Evolutionary conservation across 2,797 vertebrate species (phyloP).

Genomic region (Sebastes steindachneri): DNA sequence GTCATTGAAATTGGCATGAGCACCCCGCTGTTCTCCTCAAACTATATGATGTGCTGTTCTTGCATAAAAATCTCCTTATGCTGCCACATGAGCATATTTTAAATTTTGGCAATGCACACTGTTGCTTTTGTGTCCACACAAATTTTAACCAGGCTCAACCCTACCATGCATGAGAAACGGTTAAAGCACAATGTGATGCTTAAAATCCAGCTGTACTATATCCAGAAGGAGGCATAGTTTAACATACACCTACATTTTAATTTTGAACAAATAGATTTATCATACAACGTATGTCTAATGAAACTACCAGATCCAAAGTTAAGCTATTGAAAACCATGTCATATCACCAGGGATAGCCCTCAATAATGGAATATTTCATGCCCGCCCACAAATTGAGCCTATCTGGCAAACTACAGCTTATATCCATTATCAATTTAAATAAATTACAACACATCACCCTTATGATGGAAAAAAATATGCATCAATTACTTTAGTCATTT

Average conservation of each 20-base stretch:
- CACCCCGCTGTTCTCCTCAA: not conserved
- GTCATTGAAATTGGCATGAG: not conserved
- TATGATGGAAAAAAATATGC: not conserved
- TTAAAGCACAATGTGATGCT: not conserved
- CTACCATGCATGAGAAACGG: not conserved
- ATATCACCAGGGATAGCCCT: not conserved
- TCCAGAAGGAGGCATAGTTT: no score
- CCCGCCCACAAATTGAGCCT: not conserved
- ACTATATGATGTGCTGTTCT: not conserved
- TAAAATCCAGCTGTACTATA: not conserved
- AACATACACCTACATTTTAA: not conserved
- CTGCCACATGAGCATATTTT: not conserved
- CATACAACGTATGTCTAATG: not conserved
- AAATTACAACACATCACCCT: not conserved
- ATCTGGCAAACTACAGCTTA: not conserved
- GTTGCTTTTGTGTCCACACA: not conserved
- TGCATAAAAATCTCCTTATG: constrained; percentile 15
- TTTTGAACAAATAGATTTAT: not conserved
- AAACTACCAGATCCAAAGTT: not conserved
- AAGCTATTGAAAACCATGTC: not conserved
- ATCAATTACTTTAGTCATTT: not conserved
- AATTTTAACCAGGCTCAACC: not conserved
- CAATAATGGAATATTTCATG: not conserved
- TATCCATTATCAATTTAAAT: not conserved
- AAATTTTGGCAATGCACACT: not conserved